Evolutionary conservation across 1,140 invertebrate species (phyloP), one percentile per base, ranked within the genome.

Genomic region (Ceratosolen fusciceps): DNA sequence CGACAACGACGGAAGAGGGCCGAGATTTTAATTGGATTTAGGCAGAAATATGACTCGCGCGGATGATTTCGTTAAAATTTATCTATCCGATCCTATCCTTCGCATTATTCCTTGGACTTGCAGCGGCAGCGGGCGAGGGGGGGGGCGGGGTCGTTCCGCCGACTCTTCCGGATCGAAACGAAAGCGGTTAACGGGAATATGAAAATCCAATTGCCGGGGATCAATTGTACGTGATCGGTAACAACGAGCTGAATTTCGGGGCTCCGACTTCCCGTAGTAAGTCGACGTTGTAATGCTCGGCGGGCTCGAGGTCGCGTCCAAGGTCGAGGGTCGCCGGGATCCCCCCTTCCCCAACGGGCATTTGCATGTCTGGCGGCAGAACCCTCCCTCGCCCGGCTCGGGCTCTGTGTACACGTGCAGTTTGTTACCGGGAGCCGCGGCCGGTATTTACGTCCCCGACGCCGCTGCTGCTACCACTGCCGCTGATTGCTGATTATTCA

Each of bases 401-500:
- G 12, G 49, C 62, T 34, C 47, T 74, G 26, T 80, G 62, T 74
- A 75, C 70, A 79, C 78, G 67, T 65, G 49, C 56, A 81, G 75
- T 78, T 82, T 80, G 72, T 70, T 68, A 60, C 58, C 60, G 65
- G 65, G 76, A 77, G 76, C 43, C 52, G 8, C 58, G 26, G 70
- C 60, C 77, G 71, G n/a, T n/a, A n/a, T n/a, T n/a, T n/a, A n/a
- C n/a, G n/a, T n/a, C n/a, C n/a, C n/a, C n/a, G n/a, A n/a, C n/a
- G n/a, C n/a, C n/a, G n/a, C n/a, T n/a, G n/a, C n/a, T n/a, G n/a
- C n/a, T n/a, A n/a, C n/a, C n/a, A n/a, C n/a, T n/a, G 73, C 74
- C 77, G 81, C 82, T 84, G 83, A 84, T 84, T 84, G 83, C 83
- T 83, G 83, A 84, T 84, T 84, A 84, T 84, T 84, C 83, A 83